Base-by-base conservation (phyloP, 2,113 vertebrate genomes). In the Alethe castanea region DNA sequence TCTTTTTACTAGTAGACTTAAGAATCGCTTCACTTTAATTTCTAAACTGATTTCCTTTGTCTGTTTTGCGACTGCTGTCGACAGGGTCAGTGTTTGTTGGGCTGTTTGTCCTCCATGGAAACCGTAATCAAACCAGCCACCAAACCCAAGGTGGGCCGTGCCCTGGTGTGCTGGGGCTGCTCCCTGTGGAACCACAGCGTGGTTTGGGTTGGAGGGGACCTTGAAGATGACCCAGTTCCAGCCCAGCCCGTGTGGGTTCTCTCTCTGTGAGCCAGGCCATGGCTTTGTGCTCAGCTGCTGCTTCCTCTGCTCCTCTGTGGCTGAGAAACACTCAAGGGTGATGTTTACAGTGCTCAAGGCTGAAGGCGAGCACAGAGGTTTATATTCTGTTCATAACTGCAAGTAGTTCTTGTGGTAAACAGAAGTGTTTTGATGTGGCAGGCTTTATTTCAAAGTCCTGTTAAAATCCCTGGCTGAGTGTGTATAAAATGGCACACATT, bases 161-260 rank as follows among this genome's bases (percentile, higher is more conserved):
- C 84, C 54, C 62, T 19, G 45, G 14, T 11, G 62, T 22, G 54
- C 31, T 61, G 53, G 53, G 62, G 53, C 45, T 45, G 83, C 2
- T 60, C 54, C 62, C 22, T 35, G 11, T 26, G 33, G 45, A n/a
- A 1, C 8, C 62, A 9, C 26, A 16, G 36, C 2, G 62, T 8
- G 62, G 4, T 60, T 77, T 77, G 72, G 33, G 45, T 60, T 52
- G 54, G 56, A 67, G 54, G 26, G 45, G 36, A 18, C 38, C 38
- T 26, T 44, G 53, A 15, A 12, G 62, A 11, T 67, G 62, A 6
- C 62, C 83, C 83, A 15, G 38, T 33, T 60, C 31, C 54, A 60
- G 33, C 54, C 45, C 1, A 3, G 23, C 33, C 52, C 2, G 0
- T 2, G 23, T 2, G 22, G 56, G 53, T 62, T 73, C 0, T 2